These are phyloP conservation scores for Drosophila burlai DNA, from an alignment of 1,140 invertebrate species.

Conservation along the genomic window DNA sequence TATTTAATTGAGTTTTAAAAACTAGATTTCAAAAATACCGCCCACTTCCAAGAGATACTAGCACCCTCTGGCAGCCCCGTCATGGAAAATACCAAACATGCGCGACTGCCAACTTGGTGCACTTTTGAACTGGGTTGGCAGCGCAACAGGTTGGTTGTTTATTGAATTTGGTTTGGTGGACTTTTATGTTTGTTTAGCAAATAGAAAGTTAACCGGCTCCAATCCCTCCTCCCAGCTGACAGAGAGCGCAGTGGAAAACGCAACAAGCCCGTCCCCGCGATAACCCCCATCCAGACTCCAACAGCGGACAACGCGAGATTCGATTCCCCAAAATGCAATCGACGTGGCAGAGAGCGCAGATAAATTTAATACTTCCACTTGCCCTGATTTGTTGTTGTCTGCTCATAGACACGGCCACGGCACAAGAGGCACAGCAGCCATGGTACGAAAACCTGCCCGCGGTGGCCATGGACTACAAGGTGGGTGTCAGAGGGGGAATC, in stretches of 20 bases:
- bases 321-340: conserved; percentile 71
- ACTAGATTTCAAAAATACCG: neutral
- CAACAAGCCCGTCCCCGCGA: neutral
- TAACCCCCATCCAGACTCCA: conserved; percentile 4
- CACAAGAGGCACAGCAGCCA: conserved; percentile 74
- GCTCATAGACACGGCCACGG: conserved; percentile 37
- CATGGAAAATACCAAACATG: neutral
- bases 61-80: neutral
- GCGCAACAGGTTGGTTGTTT: conserved; percentile 60
- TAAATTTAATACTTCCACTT: conserved; percentile 54
- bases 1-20: neutral
- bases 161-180: conserved; percentile 37
- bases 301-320: conserved; percentile 11
- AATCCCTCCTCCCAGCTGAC: conserved; percentile 5
- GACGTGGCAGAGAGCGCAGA: conserved; percentile 76
- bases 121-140: conserved; percentile 1
- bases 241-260: conserved; percentile 12
- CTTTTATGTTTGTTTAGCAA: conserved; percentile 38
- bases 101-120: neutral
- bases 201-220: conserved; percentile 47
- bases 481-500: conserved; percentile 3
- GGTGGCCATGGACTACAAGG: conserved; percentile 97
- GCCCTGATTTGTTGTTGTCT: conserved; percentile 53
- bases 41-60: neutral
- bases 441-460: conserved; percentile 94